These are phyloP conservation scores for Leptopilina myrica DNA, from an alignment of 2,888 invertebrate species.

Conservation along the genomic window DNA sequence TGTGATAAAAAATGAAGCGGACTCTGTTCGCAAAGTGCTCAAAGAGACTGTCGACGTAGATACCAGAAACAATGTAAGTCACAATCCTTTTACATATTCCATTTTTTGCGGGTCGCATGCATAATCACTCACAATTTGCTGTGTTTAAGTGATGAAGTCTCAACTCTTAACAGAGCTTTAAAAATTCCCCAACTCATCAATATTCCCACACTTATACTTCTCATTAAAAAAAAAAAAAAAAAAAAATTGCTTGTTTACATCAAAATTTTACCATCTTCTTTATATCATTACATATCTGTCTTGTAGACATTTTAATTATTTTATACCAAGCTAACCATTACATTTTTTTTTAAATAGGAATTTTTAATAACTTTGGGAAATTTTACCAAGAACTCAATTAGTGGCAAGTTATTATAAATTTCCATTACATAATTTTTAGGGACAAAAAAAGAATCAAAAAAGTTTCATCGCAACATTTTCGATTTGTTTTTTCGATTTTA, in stretches of 20 bases:
- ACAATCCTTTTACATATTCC: neutral
- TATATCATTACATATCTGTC: neutral
- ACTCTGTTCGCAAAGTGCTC: slow-evolving; percentile 82
- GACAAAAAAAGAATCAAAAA: too few relatives aligned
- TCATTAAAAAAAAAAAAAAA: neutral
- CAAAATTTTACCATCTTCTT: neutral
- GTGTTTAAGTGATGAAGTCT: neutral
- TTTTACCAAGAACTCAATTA: too few relatives aligned
- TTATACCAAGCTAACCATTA: too few relatives aligned
- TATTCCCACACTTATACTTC: neutral
- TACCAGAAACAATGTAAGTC: slow-evolving; percentile 85
- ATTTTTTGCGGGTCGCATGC: neutral
- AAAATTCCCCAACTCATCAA: neutral
- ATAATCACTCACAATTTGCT: slow-evolving; percentile 3
- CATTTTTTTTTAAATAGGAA: too few relatives aligned
- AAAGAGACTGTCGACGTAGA: slow-evolving; percentile 84
- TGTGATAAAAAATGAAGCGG: slow-evolving; percentile 85
- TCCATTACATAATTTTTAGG: too few relatives aligned
- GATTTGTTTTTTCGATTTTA: too few relatives aligned
- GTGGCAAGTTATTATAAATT: too few relatives aligned
- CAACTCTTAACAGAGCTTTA: neutral
- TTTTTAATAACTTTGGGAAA: too few relatives aligned
- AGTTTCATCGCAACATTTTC: too few relatives aligned
- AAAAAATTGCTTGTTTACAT: neutral
- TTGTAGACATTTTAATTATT: too few relatives aligned